Conservation (phyloP, 2,797 vertebrate genomes). For the Sebastes taczanowskii region DNA sequence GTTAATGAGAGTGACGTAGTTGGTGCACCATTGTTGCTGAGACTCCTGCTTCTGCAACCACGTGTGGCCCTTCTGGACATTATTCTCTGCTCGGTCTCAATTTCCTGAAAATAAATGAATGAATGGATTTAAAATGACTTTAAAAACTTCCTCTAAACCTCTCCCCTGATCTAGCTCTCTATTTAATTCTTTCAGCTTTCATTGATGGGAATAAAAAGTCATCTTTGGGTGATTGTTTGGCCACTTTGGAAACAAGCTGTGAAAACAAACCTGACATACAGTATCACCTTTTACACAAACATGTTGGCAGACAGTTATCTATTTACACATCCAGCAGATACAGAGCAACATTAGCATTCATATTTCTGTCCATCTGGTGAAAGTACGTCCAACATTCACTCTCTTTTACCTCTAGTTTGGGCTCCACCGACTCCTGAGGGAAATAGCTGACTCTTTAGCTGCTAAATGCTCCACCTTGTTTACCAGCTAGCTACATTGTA, state of each 20-base stretch:
- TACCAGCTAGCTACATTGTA: too few species aligned
- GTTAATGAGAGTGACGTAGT: background rate
- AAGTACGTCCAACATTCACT: background rate
- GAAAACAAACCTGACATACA: background rate
- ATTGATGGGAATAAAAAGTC: background rate
- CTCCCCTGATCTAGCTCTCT: background rate
- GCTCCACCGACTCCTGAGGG: background rate
- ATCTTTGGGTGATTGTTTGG: background rate
- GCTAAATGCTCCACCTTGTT: background rate
- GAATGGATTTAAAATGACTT: background rate
- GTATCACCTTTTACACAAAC: background rate
- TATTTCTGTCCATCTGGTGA: background rate
- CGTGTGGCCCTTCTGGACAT: background rate
- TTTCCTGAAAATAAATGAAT: background rate
- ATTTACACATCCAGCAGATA: background rate
- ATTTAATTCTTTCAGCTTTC: background rate
- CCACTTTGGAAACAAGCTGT: background rate
- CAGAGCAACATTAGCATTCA: background rate
- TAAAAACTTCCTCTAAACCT: background rate
- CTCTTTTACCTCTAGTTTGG: background rate
- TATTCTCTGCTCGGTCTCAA: background rate
- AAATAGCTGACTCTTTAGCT: background rate
- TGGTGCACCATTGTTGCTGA: background rate
- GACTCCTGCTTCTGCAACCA: background rate
- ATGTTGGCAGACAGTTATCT: background rate